Conservation (phyloP, 2,797 vertebrate species). For the Neoniphon sammara region DNA sequence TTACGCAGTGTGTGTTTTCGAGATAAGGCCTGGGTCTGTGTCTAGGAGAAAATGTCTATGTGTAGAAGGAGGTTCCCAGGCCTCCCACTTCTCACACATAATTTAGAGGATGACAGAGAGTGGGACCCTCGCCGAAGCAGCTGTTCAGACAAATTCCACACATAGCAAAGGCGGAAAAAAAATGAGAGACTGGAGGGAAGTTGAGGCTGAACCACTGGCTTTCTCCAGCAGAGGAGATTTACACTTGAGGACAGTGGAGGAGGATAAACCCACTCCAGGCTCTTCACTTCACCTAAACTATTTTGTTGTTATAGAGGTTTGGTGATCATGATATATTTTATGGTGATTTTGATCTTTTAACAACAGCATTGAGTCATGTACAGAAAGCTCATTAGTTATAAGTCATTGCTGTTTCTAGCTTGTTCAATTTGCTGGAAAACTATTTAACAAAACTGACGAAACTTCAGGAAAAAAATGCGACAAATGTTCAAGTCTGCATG, state of each 20-base stretch:
- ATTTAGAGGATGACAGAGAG: slow-evolving; percentile 64
- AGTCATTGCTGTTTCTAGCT: not conserved
- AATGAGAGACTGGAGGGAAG: slow-evolving; percentile 35
- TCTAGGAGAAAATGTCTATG: slow-evolving; percentile 23
- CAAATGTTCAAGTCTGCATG: not conserved
- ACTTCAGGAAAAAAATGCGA: not conserved
- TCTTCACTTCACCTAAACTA: not conserved
- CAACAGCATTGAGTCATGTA: too few relatives aligned
- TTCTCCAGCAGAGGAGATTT: slow-evolving; percentile 20
- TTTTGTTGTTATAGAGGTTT: slow-evolving; percentile 2
- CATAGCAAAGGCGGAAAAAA: slow-evolving; percentile 59
- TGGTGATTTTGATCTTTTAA: not conserved
- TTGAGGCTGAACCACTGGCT: not conserved
- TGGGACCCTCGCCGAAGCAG: slow-evolving; percentile 55
- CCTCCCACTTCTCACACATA: slow-evolving; percentile 65
- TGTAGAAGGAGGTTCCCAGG: slow-evolving; percentile 56
- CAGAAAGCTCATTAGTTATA: not conserved
- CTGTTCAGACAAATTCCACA: slow-evolving; percentile 77
- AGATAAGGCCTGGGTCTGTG: slow-evolving; percentile 41
- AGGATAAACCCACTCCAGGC: not conserved
- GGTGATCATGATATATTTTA: slow-evolving; percentile 32
- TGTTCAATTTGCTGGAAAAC: not conserved
- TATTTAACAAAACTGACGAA: not conserved
- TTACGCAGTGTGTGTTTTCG: slow-evolving; percentile 22
- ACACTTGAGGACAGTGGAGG: not conserved